phyloP scores from a whole-genome alignment of 2,797 vertebrate genomes.

The Nyctalus aviator region DNA sequence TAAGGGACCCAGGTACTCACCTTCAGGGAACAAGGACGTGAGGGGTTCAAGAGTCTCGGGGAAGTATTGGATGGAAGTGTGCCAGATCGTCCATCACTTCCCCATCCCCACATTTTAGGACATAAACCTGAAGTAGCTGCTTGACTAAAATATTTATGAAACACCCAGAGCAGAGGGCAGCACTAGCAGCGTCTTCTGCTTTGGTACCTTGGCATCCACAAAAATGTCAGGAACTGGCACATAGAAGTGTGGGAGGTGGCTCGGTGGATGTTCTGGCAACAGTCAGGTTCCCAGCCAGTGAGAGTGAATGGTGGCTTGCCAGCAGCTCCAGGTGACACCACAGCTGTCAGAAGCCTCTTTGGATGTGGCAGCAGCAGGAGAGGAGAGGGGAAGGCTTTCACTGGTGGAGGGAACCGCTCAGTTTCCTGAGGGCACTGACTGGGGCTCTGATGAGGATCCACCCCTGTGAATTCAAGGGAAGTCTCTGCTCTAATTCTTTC shows the following conservation, averaged over 20 bases:
- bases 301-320: background rate
- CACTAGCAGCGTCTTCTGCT: background rate
- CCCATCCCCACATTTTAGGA: background rate
- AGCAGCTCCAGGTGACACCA: background rate
- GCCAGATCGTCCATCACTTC: background rate
- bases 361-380: background rate
- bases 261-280: background rate
- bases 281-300: background rate
- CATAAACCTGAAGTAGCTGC: background rate
- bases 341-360: background rate
- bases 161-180: background rate
- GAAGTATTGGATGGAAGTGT: background rate
- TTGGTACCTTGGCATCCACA: background rate
- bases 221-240: background rate
- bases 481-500: background rate
- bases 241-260: background rate
- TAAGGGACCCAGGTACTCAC: background rate
- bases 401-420: rapidly evolving
- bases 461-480: background rate
- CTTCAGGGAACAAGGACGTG: background rate
- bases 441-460: background rate
- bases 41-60: background rate
- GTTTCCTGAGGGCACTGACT: background rate
- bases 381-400: background rate
- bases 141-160: background rate